Evolutionary conservation across 2,113 vertebrate species (phyloP).

Genomic region (Hippoglossus stenolepis): DNA sequence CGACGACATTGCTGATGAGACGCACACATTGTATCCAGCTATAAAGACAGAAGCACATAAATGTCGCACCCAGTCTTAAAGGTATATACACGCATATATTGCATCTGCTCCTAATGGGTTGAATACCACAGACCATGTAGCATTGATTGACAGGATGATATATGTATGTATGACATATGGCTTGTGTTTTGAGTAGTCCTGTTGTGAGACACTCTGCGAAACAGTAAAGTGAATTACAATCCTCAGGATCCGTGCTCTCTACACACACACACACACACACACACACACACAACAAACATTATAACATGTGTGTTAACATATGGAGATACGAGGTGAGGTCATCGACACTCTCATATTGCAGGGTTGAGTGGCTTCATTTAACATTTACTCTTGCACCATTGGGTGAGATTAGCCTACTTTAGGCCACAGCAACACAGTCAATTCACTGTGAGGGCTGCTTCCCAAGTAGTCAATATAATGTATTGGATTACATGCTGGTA

Average conservation of each 20-base stretch:
- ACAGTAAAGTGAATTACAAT: slow-evolving; percentile 14
- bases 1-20: too few relatives aligned
- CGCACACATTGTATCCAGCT: too few relatives aligned
- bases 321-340: slow-evolving; percentile 33
- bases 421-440: slow-evolving; percentile 70
- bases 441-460: slow-evolving; percentile 65
- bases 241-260: slow-evolving; percentile 18
- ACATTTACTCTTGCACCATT: slow-evolving; percentile 72
- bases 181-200: slow-evolving; percentile 36
- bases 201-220: slow-evolving; percentile 12
- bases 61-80: too few relatives aligned
- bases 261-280: not conserved
- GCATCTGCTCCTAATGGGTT: too few relatives aligned
- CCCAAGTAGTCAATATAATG: slow-evolving; percentile 76
- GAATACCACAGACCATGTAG: slow-evolving; percentile 6
- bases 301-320: slow-evolving; percentile 46
- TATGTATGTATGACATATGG: slow-evolving; percentile 13
- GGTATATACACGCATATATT: too few relatives aligned
- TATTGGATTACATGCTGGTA: slow-evolving; percentile 78
- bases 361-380: slow-evolving; percentile 71
- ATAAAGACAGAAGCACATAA: too few relatives aligned
- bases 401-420: slow-evolving; percentile 80
- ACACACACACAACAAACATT: slow-evolving; percentile 15
- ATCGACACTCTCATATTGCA: slow-evolving; percentile 67
- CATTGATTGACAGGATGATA: slow-evolving; percentile 46